phyloP scores from a whole-genome alignment of 1,140 invertebrate species.

The Episyrphus balteatus region DNA sequence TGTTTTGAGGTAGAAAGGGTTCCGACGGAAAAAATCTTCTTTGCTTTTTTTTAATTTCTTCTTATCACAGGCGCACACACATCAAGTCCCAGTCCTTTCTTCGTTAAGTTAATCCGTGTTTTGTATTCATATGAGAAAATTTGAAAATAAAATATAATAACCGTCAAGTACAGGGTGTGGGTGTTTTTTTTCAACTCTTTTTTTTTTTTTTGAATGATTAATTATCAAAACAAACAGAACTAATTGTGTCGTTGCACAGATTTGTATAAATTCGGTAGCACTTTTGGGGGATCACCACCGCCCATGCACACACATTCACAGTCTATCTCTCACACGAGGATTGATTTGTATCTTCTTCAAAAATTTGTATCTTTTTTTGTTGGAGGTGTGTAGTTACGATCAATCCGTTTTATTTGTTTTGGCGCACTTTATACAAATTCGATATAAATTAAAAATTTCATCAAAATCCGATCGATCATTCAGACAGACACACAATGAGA shows the following conservation, averaged over 20 bases:
- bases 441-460: too few species aligned
- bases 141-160: background rate
- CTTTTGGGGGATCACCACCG: background rate
- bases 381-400: background rate
- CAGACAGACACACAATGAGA: too few species aligned
- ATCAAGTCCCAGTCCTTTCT: background rate
- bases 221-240: background rate
- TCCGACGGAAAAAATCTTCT: background rate
- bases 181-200: background rate
- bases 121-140: background rate
- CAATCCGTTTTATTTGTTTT: too few species aligned
- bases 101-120: background rate
- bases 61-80: background rate
- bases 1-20: background rate
- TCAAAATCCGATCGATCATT: too few species aligned
- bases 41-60: background rate
- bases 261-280: background rate
- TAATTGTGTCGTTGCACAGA: background rate
- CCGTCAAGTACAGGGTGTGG: background rate
- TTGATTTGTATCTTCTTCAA: background rate
- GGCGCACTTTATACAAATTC: too few species aligned
- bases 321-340: background rate
- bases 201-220: background rate
- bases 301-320: background rate
- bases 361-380: background rate